These are phyloP conservation scores for Fringilla coelebs DNA, from an alignment of 2,797 vertebrate genomes.

Conservation along the genomic window DNA sequence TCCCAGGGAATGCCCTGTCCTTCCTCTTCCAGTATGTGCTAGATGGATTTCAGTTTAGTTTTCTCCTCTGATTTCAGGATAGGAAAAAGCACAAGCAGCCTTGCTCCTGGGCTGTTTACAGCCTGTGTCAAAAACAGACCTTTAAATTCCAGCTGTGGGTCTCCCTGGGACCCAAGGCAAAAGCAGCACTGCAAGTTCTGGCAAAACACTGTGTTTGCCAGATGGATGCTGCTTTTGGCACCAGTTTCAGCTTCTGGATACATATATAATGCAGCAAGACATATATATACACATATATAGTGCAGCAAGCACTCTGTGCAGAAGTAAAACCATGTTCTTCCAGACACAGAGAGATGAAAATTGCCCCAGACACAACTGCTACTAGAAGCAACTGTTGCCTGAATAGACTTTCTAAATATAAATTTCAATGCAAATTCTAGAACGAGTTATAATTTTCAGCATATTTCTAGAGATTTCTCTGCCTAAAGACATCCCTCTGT, in stretches of 20 bases:
- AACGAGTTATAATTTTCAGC: not conserved
- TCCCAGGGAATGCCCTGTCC: not conserved
- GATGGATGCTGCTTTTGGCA: slow-evolving; percentile 30
- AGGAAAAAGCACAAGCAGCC: not conserved
- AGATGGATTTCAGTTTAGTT: not conserved
- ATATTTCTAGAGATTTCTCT: not conserved
- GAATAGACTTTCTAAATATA: not conserved
- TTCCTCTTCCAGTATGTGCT: not conserved
- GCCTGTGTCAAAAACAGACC: not conserved
- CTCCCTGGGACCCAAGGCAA: not conserved
- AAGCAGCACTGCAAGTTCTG: not conserved
- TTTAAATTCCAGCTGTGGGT: not conserved
- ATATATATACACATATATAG: not conserved
- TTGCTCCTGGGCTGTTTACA: not conserved
- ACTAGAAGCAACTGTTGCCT: not conserved
- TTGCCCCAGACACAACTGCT: not conserved
- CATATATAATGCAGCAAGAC: not conserved
- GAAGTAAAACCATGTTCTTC: not conserved
- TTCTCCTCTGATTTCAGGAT: not conserved
- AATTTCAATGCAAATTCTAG: not conserved
- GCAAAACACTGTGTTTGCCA: not conserved
- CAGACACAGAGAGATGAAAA: not conserved
- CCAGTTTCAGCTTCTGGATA: slow-evolving; percentile 26
- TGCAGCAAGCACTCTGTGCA: not conserved
- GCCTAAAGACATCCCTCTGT: not conserved